A percentile compares a stretch with the other conserved stretches of the same genome.
phyloP scores from a whole-genome alignment of 2,888 invertebrate species.

The Leptinotarsa rubiginosa region DNA sequence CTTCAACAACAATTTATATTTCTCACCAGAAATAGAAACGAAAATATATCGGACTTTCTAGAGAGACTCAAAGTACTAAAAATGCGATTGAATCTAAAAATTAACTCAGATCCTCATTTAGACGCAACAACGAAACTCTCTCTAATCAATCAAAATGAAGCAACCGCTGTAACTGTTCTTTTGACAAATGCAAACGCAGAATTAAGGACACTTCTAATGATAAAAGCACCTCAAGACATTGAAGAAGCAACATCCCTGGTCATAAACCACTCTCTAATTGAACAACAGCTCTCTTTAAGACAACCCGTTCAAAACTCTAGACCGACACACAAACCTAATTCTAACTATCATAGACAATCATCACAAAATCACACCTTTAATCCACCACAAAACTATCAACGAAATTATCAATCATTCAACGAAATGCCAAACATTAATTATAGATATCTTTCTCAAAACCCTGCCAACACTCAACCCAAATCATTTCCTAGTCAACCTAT shows the following conservation, averaged over 20 bases:
- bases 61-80: background rate
- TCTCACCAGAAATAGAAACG: background rate
- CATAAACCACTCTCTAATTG: background rate
- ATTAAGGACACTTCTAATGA: background rate
- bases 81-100: background rate
- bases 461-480: too few relatives aligned
- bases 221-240: constrained; percentile 2
- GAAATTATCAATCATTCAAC: background rate
- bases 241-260: background rate
- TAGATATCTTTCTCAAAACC: too few relatives aligned
- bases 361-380: background rate
- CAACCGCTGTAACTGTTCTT: background rate
- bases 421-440: background rate
- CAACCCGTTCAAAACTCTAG: background rate
- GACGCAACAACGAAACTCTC: background rate
- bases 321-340: background rate
- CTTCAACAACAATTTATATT: background rate
- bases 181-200: background rate
- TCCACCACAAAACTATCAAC: background rate
- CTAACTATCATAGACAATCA: background rate
- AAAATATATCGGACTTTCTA: background rate
- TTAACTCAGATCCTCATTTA: background rate
- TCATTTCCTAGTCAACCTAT: too few relatives aligned
- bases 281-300: background rate
- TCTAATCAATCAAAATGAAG: background rate